Evolutionary conservation across 2,888 invertebrate species (phyloP), one percentile per base, ranked within the genome.

Genomic region (Micoletzkya japonica): DNA sequence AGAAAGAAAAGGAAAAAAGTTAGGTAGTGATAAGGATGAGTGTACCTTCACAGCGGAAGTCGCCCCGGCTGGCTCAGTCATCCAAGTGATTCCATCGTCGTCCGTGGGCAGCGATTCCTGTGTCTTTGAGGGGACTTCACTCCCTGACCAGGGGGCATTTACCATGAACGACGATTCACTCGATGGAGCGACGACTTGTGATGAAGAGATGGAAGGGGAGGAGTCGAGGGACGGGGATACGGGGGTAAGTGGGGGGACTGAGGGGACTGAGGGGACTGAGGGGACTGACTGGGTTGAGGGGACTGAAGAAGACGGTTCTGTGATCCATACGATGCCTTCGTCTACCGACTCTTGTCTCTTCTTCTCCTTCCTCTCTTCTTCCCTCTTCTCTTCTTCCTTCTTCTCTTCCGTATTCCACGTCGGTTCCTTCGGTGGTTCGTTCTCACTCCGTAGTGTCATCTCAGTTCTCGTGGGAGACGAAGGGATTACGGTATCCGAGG

Each of bases 61-160:
- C 20, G 59, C 6, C 14, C 20, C 30, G 2, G 60, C 28, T n/a
- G 26, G 4, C 60, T 63, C 63, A 4, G 63, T 63, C 32, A 63
- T 63, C 63, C 63, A 63, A 7, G 63, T 50, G 34, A 63, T 37
- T n/a, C 63, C 63, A 26, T 63, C 63, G n/a, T 24, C 60, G 34
- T 63, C 63, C 4, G 63, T 49, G n/a, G 36, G 3, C 32, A 36
- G 3, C 4, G 39, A 7, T 24, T 3, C 20, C 6, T 3, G 28
- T 3, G 36, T 4, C 39, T 28, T 32, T 20, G 39, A 20, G 2
- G 60, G 4, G 24, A 10, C 24, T 30, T 63, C 63, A 20, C 32
- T 17, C 24, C 63, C 63, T n/a, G 20, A n/a, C 63, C 63, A 63
- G 4, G 63, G 63, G 24, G 63, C 49, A n/a, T 63, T 63, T 30